Evolutionary conservation across 1,140 invertebrate genomes (phyloP).

Genomic region (Trichoplusia ni): DNA sequence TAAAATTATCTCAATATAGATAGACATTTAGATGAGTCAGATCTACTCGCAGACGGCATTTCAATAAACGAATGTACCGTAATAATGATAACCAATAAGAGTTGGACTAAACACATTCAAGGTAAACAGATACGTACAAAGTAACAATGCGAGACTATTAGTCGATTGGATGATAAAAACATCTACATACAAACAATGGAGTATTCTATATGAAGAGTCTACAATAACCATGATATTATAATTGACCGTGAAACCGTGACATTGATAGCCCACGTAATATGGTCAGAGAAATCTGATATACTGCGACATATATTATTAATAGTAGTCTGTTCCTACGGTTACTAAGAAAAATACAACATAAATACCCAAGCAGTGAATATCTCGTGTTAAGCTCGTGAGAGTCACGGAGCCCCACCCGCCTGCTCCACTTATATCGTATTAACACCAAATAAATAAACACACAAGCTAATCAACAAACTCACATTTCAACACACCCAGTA

Average conservation of each 20-base stretch:
- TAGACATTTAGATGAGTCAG: too few relatives aligned
- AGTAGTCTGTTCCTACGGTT: too few relatives aligned
- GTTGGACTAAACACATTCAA: neutral
- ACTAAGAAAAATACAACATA: too few relatives aligned
- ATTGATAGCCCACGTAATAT: constrained; percentile 1
- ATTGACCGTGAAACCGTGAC: constrained; percentile 39
- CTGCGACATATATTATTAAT: neutral
- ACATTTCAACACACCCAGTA: neutral
- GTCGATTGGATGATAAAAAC: neutral
- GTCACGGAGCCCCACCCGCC: neutral
- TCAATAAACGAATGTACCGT: too few relatives aligned
- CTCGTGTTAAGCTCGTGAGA: too few relatives aligned
- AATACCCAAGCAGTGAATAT: too few relatives aligned
- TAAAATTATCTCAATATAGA: too few relatives aligned
- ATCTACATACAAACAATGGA: constrained; percentile 7
- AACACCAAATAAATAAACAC: neutral
- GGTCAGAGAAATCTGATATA: neutral
- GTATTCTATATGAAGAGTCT: neutral
- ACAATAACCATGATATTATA: neutral
- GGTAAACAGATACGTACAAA: constrained; percentile 2
- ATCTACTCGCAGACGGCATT: too few relatives aligned
- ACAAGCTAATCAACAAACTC: neutral
- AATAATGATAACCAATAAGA: neutral
- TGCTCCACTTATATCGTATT: too few relatives aligned
- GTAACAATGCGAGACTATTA: constrained; percentile 1